Percentiles rank a stretch among this genome's conserved stretches.
These are phyloP conservation scores for Champsocephalus gunnari DNA, from an alignment of 2,797 vertebrate species.

Conservation along the genomic window DNA sequence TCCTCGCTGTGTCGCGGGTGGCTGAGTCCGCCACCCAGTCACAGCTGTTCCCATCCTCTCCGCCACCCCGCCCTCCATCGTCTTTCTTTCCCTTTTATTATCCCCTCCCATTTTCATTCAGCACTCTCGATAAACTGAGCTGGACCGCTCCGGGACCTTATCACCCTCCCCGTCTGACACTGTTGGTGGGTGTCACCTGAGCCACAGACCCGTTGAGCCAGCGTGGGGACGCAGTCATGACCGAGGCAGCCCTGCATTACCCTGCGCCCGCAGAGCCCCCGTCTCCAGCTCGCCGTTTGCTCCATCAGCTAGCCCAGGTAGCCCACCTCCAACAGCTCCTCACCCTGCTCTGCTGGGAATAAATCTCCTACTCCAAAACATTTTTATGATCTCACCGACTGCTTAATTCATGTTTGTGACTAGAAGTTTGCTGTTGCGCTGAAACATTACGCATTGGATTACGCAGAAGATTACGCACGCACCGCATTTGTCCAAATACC, in stretches of 20 bases:
- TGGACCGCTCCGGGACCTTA: constrained; percentile 80
- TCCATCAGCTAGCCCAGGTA: constrained; percentile 77
- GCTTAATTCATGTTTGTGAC: constrained; percentile 26
- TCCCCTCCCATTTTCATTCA: constrained; percentile 75
- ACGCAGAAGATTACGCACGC: constrained; percentile 72
- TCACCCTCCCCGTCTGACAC: constrained; percentile 67
- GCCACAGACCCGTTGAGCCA: constrained; percentile 67
- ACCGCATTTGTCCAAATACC: constrained; percentile 39
- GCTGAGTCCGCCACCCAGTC: constrained; percentile 81
- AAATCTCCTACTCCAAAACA: constrained; percentile 35
- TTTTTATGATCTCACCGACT: constrained; percentile 23
- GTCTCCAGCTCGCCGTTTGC: constrained; percentile 69
- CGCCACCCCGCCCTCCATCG: constrained; percentile 63
- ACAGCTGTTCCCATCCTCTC: constrained; percentile 81
- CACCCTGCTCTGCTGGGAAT: constrained; percentile 70
- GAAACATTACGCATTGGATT: constrained; percentile 74
- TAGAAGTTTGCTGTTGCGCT: constrained; percentile 32
- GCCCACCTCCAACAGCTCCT: constrained; percentile 68
- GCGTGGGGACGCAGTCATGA: constrained; percentile 82
- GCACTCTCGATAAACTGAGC: constrained; percentile 73
- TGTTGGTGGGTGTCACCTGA: constrained; percentile 74
- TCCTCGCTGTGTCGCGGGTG: constrained; percentile 82
- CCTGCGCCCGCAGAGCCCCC: constrained; percentile 78
- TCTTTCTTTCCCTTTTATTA: constrained; percentile 62
- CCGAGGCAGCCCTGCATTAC: constrained; percentile 69